Conservation (phyloP, 2,888 invertebrate genomes). For the Teinopalpus imperialis region DNA sequence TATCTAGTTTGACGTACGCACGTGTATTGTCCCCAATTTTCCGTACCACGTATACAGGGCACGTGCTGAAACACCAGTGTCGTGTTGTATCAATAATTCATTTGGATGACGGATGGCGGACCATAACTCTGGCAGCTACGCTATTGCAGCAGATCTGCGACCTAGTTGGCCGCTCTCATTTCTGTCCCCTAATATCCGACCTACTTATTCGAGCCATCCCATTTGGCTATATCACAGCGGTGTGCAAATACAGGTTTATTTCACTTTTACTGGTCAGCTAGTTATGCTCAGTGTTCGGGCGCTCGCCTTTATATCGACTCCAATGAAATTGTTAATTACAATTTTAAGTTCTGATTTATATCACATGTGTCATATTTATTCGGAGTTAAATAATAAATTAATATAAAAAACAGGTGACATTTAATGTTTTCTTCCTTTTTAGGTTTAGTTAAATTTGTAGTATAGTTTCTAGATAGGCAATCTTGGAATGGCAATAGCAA, state of each 20-base stretch:
- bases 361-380: too few species aligned
- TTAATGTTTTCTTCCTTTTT: background rate
- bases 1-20: too few species aligned
- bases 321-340: too few species aligned
- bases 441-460: too few species aligned
- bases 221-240: slow-evolving; percentile 45
- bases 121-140: slow-evolving; percentile 40
- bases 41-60: slow-evolving; percentile 19
- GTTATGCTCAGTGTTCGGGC: too few species aligned
- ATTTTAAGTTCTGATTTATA: too few species aligned
- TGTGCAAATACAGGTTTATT: slow-evolving; percentile 31
- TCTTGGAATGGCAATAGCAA: too few species aligned
- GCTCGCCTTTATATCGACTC: too few species aligned
- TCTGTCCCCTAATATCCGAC: slow-evolving; percentile 73
- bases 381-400: too few species aligned
- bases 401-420: too few species aligned
- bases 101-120: slow-evolving; percentile 45
- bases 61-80: slow-evolving; percentile 31
- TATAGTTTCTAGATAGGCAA: too few species aligned
- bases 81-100: slow-evolving; percentile 57
- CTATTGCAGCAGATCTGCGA: slow-evolving; percentile 45
- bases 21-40: slow-evolving; percentile 17
- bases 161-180: slow-evolving; percentile 66
- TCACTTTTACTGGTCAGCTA: too few species aligned
- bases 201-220: slow-evolving; percentile 55